phyloP scores from a whole-genome alignment of 1,140 invertebrate genomes.

The Drosophila takahashii region DNA sequence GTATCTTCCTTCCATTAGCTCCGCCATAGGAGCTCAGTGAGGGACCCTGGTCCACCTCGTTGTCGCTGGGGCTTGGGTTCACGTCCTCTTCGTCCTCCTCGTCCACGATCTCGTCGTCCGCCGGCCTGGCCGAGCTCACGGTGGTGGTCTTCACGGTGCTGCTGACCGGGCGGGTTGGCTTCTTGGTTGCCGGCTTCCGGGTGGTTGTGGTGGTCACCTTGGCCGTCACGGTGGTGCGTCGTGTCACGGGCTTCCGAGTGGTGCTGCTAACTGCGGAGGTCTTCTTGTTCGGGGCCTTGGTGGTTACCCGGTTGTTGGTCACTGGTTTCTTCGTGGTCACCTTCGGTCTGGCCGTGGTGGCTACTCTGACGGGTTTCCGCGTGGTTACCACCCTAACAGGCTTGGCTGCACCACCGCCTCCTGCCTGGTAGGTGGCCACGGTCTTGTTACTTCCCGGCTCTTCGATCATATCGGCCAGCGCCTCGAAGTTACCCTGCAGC shows the following conservation, averaged over 20 bases:
- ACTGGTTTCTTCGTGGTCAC: slow-evolving; percentile 73
- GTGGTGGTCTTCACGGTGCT: slow-evolving; percentile 58
- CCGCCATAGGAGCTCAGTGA: slow-evolving; percentile 82
- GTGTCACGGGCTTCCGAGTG: slow-evolving; percentile 61
- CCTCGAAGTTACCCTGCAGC: slow-evolving; percentile 92
- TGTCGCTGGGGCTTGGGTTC: slow-evolving; percentile 83
- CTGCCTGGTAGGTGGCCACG: slow-evolving; percentile 46
- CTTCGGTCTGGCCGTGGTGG: slow-evolving; percentile 70
- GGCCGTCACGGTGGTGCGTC: slow-evolving; percentile 51
- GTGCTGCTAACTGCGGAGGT: slow-evolving; percentile 46
- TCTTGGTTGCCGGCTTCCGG: slow-evolving; percentile 85
- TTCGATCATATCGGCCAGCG: slow-evolving; percentile 90
- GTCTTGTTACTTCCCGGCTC: slow-evolving; percentile 78
- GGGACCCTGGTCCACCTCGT: slow-evolving; percentile 86
- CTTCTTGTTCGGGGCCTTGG: slow-evolving; percentile 85
- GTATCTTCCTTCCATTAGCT: slow-evolving; percentile 85
- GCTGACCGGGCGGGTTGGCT: slow-evolving; percentile 73
- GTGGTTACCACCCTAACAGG: slow-evolving; percentile 51
- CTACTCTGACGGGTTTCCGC: slow-evolving; percentile 55
- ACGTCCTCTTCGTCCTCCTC: slow-evolving; percentile 86
- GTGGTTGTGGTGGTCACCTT: slow-evolving; percentile 55
- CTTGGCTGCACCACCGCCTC: slow-evolving; percentile 53
- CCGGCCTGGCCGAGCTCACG: slow-evolving; percentile 42
- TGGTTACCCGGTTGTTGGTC: slow-evolving; percentile 81
- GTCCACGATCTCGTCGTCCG: slow-evolving; percentile 70